Percentiles rank a stretch among this genome's conserved stretches.
phyloP scores from a whole-genome alignment of 2,888 invertebrate species.

The Patella ulyssiponensis region DNA sequence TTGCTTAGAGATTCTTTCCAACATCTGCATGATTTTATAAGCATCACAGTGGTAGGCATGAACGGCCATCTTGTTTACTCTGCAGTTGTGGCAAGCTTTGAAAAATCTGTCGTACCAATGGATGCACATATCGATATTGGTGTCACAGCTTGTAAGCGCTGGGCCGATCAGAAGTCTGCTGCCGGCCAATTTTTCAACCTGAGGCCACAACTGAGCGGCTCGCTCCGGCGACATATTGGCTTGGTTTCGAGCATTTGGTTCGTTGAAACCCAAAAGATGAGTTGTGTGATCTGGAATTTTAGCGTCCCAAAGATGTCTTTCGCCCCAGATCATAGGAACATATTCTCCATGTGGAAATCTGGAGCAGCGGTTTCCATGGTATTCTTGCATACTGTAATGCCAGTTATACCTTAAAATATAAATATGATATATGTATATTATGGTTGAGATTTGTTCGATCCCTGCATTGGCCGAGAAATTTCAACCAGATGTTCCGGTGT shows the following conservation, averaged over 20 bases:
- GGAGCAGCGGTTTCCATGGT: slow-evolving; percentile 22
- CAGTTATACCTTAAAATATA: slow-evolving; percentile 36
- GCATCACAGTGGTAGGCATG: slow-evolving; percentile 46
- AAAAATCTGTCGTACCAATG: slow-evolving; percentile 52
- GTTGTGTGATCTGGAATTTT: slow-evolving; percentile 31
- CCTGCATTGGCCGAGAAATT: no score
- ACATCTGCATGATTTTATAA: slow-evolving; percentile 33
- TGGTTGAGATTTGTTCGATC: no score
- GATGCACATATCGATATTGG: slow-evolving; percentile 29
- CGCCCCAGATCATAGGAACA: slow-evolving; percentile 53
- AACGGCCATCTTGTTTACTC: slow-evolving; percentile 49
- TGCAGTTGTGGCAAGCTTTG: slow-evolving; percentile 42
- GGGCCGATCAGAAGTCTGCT: slow-evolving; percentile 46
- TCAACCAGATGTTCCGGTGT: no score
- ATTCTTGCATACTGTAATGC: slow-evolving; percentile 21
- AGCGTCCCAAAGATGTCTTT: slow-evolving; percentile 14
- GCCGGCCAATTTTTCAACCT: slow-evolving; percentile 37
- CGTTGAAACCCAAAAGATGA: slow-evolving; percentile 48
- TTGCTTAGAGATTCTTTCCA: slow-evolving; percentile 36
- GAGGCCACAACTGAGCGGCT: slow-evolving; percentile 45
- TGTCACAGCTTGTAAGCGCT: not conserved
- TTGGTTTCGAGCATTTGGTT: slow-evolving; percentile 47
- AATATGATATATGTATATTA: not conserved
- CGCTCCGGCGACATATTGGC: slow-evolving; percentile 43
- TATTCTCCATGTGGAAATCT: slow-evolving; percentile 25